Evolutionary conservation across 92 coral and sea anemone species (phyloP).

Genomic region (Parazoanthus swiftii): DNA sequence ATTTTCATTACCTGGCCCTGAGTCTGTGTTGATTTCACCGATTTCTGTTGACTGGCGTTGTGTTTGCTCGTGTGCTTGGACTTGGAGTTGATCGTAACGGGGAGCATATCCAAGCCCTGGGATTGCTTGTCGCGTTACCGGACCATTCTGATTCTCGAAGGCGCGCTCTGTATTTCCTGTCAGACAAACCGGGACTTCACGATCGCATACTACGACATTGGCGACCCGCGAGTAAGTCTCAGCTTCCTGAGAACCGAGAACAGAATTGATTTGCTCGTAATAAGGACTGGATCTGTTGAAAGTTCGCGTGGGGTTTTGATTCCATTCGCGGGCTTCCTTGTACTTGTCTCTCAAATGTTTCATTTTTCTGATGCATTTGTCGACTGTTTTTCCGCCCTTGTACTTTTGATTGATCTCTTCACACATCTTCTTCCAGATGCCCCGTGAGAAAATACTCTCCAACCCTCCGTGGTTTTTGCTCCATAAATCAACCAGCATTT

Average conservation of each 20-base stretch:
- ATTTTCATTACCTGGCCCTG: background rate
- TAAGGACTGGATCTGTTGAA: constrained; percentile 29
- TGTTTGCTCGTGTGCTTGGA: background rate
- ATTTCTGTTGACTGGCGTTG: background rate
- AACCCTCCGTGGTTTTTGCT: constrained; percentile 21
- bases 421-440: constrained; percentile 14
- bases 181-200: background rate
- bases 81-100: background rate
- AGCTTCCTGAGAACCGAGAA: constrained; percentile 1
- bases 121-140: background rate
- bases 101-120: background rate
- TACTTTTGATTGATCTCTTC: constrained; percentile 17
- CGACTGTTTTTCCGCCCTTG: constrained; percentile 26
- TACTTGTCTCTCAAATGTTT: constrained; percentile 19
- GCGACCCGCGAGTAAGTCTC: background rate
- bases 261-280: constrained; percentile 34
- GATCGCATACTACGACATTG: background rate
- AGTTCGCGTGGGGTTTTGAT: constrained; percentile 21
- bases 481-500: constrained; percentile 28
- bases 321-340: constrained; percentile 22
- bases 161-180: background rate
- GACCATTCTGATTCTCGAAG: background rate
- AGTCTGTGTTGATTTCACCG: background rate
- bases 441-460: constrained; percentile 15
- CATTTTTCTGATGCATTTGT: constrained; percentile 19